These are phyloP conservation scores for Planiliza haematocheilus DNA, from an alignment of 2,113 vertebrate genomes.

Conservation along the genomic window DNA sequence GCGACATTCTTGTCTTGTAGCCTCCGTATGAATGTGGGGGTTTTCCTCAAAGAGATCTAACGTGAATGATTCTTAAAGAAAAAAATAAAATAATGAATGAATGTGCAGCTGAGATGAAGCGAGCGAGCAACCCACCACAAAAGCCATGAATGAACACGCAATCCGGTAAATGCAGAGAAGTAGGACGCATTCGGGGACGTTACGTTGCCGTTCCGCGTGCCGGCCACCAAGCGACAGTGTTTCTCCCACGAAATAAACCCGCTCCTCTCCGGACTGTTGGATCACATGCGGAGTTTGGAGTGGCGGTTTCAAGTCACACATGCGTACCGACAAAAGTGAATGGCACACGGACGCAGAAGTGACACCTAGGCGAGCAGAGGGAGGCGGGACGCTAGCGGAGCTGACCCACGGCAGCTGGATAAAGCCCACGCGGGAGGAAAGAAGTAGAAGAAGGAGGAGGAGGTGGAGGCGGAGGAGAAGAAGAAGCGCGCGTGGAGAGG, in stretches of 20 bases:
- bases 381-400: conserved; percentile 26
- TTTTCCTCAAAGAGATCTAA: conserved; percentile 19
- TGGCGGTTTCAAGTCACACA: conserved; percentile 78
- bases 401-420: conserved; percentile 23
- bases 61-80: conserved; percentile 68
- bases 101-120: conserved; percentile 58
- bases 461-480: not conserved
- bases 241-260: conserved; percentile 40
- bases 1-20: no score
- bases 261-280: conserved; percentile 35
- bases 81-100: conserved; percentile 71
- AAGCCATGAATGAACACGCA: conserved; percentile 67
- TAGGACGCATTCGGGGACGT: conserved; percentile 23
- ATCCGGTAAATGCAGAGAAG: conserved; percentile 29
- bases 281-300: conserved; percentile 71
- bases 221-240: conserved; percentile 72
- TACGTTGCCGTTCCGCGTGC: conserved; percentile 17
- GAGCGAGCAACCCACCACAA: not conserved
- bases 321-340: conserved; percentile 76
- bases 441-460: not conserved
- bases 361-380: conserved; percentile 56
- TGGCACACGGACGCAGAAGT: conserved; percentile 71
- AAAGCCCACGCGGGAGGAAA: conserved; percentile 30
- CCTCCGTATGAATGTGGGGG: not conserved
- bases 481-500: conserved; percentile 30